Evolutionary conservation across 2,797 vertebrate species (phyloP), one percentile per base, ranked within the genome.

Genomic region (Chrysocyon brachyurus): DNA sequence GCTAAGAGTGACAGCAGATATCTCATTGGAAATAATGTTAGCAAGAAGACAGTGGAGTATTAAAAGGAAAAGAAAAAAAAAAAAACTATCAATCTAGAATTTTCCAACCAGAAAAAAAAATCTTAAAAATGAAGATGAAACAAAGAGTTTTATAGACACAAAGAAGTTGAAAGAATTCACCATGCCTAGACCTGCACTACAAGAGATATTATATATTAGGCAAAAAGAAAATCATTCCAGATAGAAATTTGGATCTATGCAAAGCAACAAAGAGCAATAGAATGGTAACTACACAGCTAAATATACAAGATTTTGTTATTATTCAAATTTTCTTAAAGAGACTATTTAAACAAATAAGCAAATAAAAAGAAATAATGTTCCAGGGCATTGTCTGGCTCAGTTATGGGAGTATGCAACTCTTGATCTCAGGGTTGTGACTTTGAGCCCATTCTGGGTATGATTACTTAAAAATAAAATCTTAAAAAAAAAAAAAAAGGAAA

Each of bases 151-250:
- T 95, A 72, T 21, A 66, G 28, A 79, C 12, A 85, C 10, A 54
- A 4, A 88, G 75, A 89, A 88, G 63, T 57, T 79, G 11, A 64
- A 96, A 92, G 46, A 90, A 94, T 83, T 77, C n/a, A 68, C 66
- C 6, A 49, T 26, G 40, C 82, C 28, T 0, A 87, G 28, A 24
- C 21, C 3, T 56, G 36, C 3, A 57, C 10, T 24, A 57, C 2
- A 57, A 79, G 26, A 73, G 81, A 66, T 52, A 90, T n/a, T 90
- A 86, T 81, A 52, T 66, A 66, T 66, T 49, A 73, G 22, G 31
- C 84, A 75, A 91, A 84, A 73, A 7, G 16, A 24, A 87, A 88
- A 24, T 52, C 19, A 57, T 56, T 92, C 14, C 14, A 64, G 46
- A 72, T 33, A 40, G 11, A 94, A 83, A 84, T 84, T 3, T 88